Conservation (phyloP, 2,797 vertebrate species). For the Characodon lateralis region DNA sequence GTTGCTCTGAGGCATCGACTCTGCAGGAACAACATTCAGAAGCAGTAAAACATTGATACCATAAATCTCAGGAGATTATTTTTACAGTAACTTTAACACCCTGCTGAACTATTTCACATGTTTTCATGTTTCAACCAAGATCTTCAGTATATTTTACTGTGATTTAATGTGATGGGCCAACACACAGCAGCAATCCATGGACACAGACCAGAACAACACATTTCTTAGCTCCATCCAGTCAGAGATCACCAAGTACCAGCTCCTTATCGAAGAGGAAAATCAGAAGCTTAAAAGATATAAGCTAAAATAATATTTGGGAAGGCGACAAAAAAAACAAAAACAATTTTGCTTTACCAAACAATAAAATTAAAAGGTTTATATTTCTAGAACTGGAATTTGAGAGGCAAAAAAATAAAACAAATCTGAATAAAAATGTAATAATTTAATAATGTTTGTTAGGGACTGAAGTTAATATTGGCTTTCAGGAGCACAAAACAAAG, state of each 20-base stretch:
- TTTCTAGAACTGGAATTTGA: too few relatives aligned
- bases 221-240: conserved; percentile 94
- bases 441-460: too few relatives aligned
- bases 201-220: conserved; percentile 68
- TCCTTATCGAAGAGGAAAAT: conserved; percentile 96
- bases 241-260: conserved; percentile 95
- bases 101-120: not conserved
- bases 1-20: conserved; percentile 83
- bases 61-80: not conserved
- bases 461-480: too few relatives aligned
- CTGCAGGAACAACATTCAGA: conserved; percentile 67
- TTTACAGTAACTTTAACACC: not conserved
- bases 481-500: too few relatives aligned
- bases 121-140: not conserved
- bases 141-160: not conserved
- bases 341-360: too few relatives aligned
- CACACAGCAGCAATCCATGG: not conserved
- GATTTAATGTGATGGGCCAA: not conserved
- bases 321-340: too few relatives aligned
- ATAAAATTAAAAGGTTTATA: too few relatives aligned
- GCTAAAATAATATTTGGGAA: conserved; percentile 20
- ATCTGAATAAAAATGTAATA: too few relatives aligned
- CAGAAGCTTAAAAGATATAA: conserved; percentile 98
- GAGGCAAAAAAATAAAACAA: too few relatives aligned
- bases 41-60: not conserved